Base-by-base conservation (phyloP, 2,113 vertebrate genomes). In the Mixornis gularis region DNA sequence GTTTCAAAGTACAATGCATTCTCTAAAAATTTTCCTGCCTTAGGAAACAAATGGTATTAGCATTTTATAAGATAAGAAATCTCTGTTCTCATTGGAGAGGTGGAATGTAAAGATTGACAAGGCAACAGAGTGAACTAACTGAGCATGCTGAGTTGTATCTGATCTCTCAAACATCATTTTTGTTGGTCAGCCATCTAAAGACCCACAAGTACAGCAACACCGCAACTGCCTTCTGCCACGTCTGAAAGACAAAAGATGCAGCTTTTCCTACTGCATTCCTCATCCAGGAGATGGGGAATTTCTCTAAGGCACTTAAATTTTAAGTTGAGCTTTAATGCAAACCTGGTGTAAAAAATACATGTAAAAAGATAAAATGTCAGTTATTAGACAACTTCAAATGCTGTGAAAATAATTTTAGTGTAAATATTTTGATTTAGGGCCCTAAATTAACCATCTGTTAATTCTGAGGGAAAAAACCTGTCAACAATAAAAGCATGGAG, bases 351-450 rank as follows among this genome's bases (percentile, higher is more conserved):
- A 81, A 96, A 86, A 70, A 66, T 58, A 34, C 51, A 60, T 6
- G 10, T 85, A 29, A 89, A 72, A 93, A 84, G 56, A 83, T 40
- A 86, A 92, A 72, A 71, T 66, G 52, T 49, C 85, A 92, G 48
- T 53, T 71, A 88, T 80, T 94, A 79, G 69, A 90, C 62, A 95
- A 79, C 72, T 80, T 95, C 44, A 72, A 89, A 74, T 85, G 53
- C n/a, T 69, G 60, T 81, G 62, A 81, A 90, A 92, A 87, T 79
- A 74, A 62, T 93, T 92, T 85, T 79, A 72, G 41, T 65, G 55
- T 72, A 94, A 95, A 92, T 92, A 86, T 94, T 93, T 95, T 80
- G 73, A 92, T 87, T 80, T 85, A 92, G 49, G 51, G 66, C 34
- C 70, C 62, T 51, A 79, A 88, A 88, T 85, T 92, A 90, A n/a